Percentiles rank a stretch among this genome's conserved stretches.
These are phyloP conservation scores for Hoplodrina blanda DNA, from an alignment of 2,888 invertebrate species.

Conservation along the genomic window DNA sequence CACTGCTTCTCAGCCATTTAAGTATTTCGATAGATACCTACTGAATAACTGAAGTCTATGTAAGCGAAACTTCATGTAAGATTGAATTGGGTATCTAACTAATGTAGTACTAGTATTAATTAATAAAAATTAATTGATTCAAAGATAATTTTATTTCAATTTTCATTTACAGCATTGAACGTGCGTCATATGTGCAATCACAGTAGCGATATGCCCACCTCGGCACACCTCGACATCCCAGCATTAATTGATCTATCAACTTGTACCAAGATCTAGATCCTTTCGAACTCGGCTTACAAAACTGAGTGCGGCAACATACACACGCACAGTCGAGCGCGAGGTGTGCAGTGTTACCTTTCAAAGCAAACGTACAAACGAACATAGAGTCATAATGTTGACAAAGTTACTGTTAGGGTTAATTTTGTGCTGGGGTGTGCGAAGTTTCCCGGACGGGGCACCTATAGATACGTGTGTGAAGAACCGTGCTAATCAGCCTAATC, in stretches of 20 bases:
- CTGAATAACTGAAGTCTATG: neutral
- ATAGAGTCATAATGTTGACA: constrained; percentile 71
- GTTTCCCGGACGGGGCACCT: constrained; percentile 95
- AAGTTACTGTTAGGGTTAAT: constrained; percentile 76
- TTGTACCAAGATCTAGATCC: constrained; percentile 83
- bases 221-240: constrained; percentile 72
- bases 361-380: constrained; percentile 31
- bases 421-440: constrained; percentile 80
- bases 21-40: neutral
- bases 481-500: constrained; percentile 94
- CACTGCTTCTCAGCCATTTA: constrained; percentile 1
- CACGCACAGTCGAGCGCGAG: constrained; percentile 79
- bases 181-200: constrained; percentile 66
- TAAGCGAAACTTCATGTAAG: constrained; percentile 20
- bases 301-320: constrained; percentile 78
- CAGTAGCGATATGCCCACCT: constrained; percentile 66
- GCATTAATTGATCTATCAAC: constrained; percentile 82
- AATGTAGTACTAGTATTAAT: constrained; percentile 20
- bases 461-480: constrained; percentile 95
- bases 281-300: constrained; percentile 86
- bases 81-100: neutral
- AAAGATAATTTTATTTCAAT: constrained; percentile 18
- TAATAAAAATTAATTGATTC: constrained; percentile 24
- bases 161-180: constrained; percentile 20
- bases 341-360: constrained; percentile 69